Evolutionary conservation across 1,140 invertebrate species (phyloP).

Genomic region (Drosophila nigromelanica): DNA sequence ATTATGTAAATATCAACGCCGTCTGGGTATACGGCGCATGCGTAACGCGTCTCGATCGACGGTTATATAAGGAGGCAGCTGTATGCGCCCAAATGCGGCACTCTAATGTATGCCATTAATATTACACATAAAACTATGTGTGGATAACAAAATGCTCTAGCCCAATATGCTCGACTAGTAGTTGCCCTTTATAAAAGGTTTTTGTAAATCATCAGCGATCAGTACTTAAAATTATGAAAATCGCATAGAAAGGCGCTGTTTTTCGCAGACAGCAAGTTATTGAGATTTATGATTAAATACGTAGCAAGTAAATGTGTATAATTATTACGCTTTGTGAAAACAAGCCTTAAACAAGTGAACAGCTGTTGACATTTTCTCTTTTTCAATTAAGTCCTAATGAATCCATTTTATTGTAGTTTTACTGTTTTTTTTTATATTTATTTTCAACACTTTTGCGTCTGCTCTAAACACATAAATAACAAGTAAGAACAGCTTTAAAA

Average conservation of each 20-base stretch:
- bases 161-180: background rate
- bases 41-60: constrained; percentile 46
- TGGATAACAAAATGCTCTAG: constrained; percentile 15
- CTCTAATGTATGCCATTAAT: constrained; percentile 62
- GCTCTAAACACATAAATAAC: background rate
- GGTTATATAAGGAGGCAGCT: constrained; percentile 51
- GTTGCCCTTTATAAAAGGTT: background rate
- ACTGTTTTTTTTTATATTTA: constrained; percentile 1
- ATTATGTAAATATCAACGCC: constrained; percentile 62
- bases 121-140: constrained; percentile 37
- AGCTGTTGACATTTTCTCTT: constrained; percentile 19
- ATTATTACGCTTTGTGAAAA: too few species aligned
- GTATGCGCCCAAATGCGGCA: constrained; percentile 24
- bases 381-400: background rate
- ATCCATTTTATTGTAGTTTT: constrained; percentile 5
- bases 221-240: too few species aligned
- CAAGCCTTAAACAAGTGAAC: constrained; percentile 15
- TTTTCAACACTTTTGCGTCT: background rate
- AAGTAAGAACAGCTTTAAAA: constrained; percentile 6
- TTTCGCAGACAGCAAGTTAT: too few species aligned
- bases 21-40: constrained; percentile 54
- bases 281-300: too few species aligned
- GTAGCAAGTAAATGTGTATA: too few species aligned
- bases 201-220: too few species aligned
- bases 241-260: too few species aligned